phyloP scores from a whole-genome alignment of 2,888 invertebrate species.

The Drosophila fungiperda region DNA sequence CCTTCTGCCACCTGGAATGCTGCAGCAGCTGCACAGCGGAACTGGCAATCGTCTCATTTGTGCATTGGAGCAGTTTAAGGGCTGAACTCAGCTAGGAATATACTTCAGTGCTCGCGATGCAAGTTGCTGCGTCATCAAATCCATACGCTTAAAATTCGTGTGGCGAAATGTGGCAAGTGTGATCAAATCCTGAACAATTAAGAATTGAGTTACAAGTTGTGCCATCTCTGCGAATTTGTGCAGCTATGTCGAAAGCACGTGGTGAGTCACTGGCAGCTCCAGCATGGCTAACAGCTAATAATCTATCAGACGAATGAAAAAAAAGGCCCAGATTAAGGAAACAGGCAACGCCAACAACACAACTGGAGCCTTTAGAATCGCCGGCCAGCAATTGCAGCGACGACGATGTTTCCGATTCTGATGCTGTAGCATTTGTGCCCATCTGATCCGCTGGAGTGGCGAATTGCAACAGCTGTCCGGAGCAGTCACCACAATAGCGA shows the following conservation, averaged over 20 bases:
- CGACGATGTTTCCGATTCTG: constrained; percentile 11
- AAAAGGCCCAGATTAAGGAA: constrained; percentile 11
- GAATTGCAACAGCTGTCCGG: constrained; percentile 86
- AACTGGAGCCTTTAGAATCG: not conserved
- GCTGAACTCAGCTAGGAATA: too few relatives aligned
- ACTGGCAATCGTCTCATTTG: constrained; percentile 42
- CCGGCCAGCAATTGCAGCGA: constrained; percentile 14
- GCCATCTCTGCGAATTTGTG: constrained; percentile 90
- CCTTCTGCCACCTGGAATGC: constrained; percentile 71
- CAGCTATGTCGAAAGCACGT: constrained; percentile 88
- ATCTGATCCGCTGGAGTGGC: constrained; percentile 86
- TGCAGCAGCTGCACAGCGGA: constrained; percentile 64
- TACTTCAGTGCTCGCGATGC: constrained; percentile 89
- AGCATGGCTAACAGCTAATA: constrained; percentile 68
- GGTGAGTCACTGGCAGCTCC: constrained; percentile 87
- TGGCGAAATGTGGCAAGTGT: constrained; percentile 17
- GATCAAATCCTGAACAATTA: constrained; percentile 18
- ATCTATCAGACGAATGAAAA: constrained; percentile 51
- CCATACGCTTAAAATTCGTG: constrained; percentile 37
- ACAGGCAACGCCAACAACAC: not conserved
- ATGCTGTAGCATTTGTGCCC: not conserved
- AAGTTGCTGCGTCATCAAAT: constrained; percentile 24
- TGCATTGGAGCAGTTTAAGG: not conserved
- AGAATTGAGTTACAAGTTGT: constrained; percentile 73
- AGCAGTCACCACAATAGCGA: constrained; percentile 20